These are phyloP conservation scores for Colius striatus DNA, from an alignment of 2,113 vertebrate species.

Conservation along the genomic window DNA sequence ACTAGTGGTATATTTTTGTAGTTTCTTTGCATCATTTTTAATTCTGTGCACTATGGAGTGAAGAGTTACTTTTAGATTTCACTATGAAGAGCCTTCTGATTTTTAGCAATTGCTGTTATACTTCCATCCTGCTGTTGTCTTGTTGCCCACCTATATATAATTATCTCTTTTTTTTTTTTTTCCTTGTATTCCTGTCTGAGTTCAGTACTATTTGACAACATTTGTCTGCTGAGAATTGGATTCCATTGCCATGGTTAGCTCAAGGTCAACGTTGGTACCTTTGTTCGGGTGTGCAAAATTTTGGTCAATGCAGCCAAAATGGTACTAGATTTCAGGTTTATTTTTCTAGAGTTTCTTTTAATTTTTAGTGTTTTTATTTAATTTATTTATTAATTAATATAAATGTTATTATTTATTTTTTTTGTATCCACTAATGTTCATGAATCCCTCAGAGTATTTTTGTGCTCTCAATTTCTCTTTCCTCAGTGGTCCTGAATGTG, in stretches of 20 bases:
- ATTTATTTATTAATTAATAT: too few relatives aligned
- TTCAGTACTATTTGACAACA: neutral
- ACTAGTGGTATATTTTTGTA: neutral
- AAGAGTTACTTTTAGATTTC: neutral
- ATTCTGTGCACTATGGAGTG: neutral
- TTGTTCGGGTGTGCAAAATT: neutral
- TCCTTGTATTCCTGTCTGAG: neutral
- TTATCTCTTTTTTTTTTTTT: neutral
- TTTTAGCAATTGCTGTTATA: neutral
- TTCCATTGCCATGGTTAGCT: neutral
- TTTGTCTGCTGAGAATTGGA: neutral
- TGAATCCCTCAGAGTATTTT: neutral
- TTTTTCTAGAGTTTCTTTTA: neutral
- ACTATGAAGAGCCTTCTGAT: neutral
- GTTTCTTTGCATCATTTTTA: neutral
- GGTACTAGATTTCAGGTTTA: neutral
- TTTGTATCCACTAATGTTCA: neutral
- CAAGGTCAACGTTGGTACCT: neutral
- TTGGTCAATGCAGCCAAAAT: neutral
- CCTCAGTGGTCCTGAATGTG: neutral
- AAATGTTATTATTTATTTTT: too few relatives aligned
- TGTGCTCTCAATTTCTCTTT: neutral
- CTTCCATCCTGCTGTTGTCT: neutral
- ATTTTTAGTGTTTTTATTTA: neutral
- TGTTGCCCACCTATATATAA: neutral